A percentile compares a stretch with the other conserved stretches of the same genome.
Conservation (phyloP, 1,140 invertebrate genomes). For the Drosophila sp. region DNA sequence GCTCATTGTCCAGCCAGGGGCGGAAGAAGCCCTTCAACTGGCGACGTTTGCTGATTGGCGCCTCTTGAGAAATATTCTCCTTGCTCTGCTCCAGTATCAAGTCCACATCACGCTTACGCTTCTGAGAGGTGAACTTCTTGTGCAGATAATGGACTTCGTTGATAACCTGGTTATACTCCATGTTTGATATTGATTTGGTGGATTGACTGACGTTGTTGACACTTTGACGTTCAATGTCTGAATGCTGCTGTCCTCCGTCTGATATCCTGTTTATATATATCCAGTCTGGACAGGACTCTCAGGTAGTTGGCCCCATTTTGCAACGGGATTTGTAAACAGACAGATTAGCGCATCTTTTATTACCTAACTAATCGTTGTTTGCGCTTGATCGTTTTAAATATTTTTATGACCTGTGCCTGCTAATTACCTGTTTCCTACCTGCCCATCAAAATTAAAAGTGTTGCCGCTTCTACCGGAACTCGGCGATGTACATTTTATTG, state of each 20-base stretch:
- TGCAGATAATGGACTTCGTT: conserved; percentile 40
- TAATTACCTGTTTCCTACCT: conserved; percentile 53
- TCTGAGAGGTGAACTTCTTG: conserved; percentile 58
- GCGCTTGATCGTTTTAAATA: conserved; percentile 11
- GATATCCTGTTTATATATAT: conserved; percentile 74
- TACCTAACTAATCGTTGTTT: conserved; percentile 57
- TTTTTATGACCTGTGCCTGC: conserved; percentile 53
- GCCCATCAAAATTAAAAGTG: conserved; percentile 2
- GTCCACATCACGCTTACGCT: conserved; percentile 57
- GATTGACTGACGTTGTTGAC: conserved; percentile 34
- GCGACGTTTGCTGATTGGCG: conserved; percentile 39
- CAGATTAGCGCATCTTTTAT: conserved; percentile 60
- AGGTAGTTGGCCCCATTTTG: conserved; percentile 50
- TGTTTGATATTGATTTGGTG: conserved; percentile 3
- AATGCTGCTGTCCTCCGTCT: conserved; percentile 45
- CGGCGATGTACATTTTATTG: conserved; percentile 12
- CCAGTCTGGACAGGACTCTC: not conserved
- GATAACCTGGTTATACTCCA: conserved; percentile 20
- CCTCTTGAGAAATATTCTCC: conserved; percentile 16
- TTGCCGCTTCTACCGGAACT: conserved; percentile 59
- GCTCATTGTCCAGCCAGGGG: conserved; percentile 62
- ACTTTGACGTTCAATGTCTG: conserved; percentile 54
- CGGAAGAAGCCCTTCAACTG: conserved; percentile 55
- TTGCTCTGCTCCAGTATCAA: conserved; percentile 28
- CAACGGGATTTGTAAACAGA: conserved; percentile 43